Evolutionary conservation across 2,888 invertebrate genomes (phyloP).

Genomic region (Noctua janthina): DNA sequence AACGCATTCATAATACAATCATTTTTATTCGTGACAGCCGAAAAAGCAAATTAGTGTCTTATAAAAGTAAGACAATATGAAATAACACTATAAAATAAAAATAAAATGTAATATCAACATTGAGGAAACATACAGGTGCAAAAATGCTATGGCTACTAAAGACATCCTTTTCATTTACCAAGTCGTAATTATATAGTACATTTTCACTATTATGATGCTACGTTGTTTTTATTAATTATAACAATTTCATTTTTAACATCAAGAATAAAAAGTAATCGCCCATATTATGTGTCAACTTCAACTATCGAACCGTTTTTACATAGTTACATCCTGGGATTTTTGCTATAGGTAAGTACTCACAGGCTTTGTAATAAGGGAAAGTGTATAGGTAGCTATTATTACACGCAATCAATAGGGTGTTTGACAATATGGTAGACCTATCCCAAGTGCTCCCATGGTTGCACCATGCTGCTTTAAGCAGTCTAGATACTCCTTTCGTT

Average conservation of each 20-base stretch:
- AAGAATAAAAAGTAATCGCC: slow-evolving; percentile 11
- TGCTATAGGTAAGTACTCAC: neutral
- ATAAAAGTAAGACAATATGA: slow-evolving; percentile 73
- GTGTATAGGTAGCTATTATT: neutral
- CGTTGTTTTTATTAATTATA: neutral
- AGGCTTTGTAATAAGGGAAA: neutral
- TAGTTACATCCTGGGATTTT: neutral
- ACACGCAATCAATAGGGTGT: slow-evolving; percentile 2
- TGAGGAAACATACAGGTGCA: slow-evolving; percentile 72
- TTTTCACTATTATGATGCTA: slow-evolving; percentile 8
- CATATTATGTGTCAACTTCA: neutral
- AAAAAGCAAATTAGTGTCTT: slow-evolving; percentile 72
- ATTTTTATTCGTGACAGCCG: slow-evolving; percentile 73
- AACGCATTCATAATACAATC: slow-evolving; percentile 64
- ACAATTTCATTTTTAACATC: slow-evolving; percentile 6
- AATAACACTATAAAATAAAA: slow-evolving; percentile 73
- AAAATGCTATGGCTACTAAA: slow-evolving; percentile 68
- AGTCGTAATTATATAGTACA: slow-evolving; percentile 7
- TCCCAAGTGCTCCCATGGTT: neutral
- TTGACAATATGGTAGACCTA: slow-evolving; percentile 3
- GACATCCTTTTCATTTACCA: slow-evolving; percentile 29
- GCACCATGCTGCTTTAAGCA: neutral
- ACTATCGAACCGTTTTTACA: slow-evolving; percentile 5
- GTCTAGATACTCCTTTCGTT: neutral
- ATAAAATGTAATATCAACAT: slow-evolving; percentile 73